Evolutionary conservation across 2,797 vertebrate species (phyloP).

Genomic region (Trachurus trachurus): DNA sequence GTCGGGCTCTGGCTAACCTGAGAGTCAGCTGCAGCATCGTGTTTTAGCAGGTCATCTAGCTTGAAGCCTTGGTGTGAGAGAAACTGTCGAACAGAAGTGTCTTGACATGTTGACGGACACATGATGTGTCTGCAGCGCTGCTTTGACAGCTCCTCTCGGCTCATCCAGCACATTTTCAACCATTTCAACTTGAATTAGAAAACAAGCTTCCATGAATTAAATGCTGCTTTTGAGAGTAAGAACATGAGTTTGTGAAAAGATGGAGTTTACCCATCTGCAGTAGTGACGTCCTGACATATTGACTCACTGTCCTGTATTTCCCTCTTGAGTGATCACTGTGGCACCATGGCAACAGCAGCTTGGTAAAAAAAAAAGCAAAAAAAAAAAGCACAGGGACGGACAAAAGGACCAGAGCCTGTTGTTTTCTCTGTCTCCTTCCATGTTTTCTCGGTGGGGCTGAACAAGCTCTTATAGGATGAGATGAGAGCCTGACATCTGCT

Average conservation of each 20-base stretch:
- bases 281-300: slow-evolving; percentile 1
- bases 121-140: no score
- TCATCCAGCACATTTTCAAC: not conserved
- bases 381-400: not conserved
- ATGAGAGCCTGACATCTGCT: slow-evolving; percentile 29
- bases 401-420: slow-evolving; percentile 18
- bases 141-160: not conserved
- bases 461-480: slow-evolving; percentile 34
- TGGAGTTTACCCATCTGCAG: not conserved
- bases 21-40: not conserved
- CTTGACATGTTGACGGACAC: not conserved
- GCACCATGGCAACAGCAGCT: slow-evolving; percentile 52
- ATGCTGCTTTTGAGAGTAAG: not conserved
- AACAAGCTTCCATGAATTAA: not conserved
- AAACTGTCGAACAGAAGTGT: not conserved
- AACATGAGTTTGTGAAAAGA: not conserved
- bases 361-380: slow-evolving; percentile 10
- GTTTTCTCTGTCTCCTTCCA: slow-evolving; percentile 35
- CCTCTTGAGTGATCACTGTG: slow-evolving; percentile 31
- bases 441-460: slow-evolving; percentile 33
- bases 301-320: slow-evolving; percentile 38
- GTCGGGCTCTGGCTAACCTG: not conserved
- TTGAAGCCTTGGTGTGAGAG: not conserved
- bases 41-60: not conserved
- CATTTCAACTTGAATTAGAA: not conserved